These are phyloP conservation scores for Reticulitermes lucifugus DNA, from an alignment of 2,888 invertebrate species.

Conservation along the genomic window DNA sequence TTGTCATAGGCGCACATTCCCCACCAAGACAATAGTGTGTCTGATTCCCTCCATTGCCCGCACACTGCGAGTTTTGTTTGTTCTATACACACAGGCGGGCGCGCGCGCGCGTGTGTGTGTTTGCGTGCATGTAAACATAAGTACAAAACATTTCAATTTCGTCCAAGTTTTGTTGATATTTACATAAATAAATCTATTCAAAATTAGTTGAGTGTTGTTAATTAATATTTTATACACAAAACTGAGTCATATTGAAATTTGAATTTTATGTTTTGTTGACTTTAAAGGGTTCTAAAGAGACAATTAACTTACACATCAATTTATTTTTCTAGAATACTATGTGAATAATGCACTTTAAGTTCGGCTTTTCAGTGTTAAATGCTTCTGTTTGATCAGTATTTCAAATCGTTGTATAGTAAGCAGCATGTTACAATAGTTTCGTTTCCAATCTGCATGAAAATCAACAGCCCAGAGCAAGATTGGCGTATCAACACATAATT, in stretches of 20 bases:
- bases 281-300: not conserved
- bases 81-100: not conserved
- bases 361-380: not conserved
- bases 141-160: slow-evolving; percentile 26
- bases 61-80: not conserved
- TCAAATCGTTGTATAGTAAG: not conserved
- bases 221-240: slow-evolving; percentile 17
- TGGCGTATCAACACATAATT: no score
- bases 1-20: not conserved
- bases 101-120: no score
- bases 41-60: slow-evolving; percentile 36
- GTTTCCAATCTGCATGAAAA: no score
- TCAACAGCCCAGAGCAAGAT: no score
- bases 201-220: slow-evolving; percentile 22
- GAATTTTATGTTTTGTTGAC: slow-evolving; percentile 22
- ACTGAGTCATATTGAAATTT: not conserved
- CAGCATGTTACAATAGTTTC: no score
- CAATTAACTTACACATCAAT: slow-evolving; percentile 21
- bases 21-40: not conserved
- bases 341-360: not conserved
- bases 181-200: slow-evolving; percentile 19
- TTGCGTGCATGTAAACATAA: not conserved
- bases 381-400: not conserved
- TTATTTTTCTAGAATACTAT: not conserved
- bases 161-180: slow-evolving; percentile 33